Evolutionary conservation across 2,797 vertebrate genomes (phyloP).

Genomic region (Threskiornis aethiopicus): DNA sequence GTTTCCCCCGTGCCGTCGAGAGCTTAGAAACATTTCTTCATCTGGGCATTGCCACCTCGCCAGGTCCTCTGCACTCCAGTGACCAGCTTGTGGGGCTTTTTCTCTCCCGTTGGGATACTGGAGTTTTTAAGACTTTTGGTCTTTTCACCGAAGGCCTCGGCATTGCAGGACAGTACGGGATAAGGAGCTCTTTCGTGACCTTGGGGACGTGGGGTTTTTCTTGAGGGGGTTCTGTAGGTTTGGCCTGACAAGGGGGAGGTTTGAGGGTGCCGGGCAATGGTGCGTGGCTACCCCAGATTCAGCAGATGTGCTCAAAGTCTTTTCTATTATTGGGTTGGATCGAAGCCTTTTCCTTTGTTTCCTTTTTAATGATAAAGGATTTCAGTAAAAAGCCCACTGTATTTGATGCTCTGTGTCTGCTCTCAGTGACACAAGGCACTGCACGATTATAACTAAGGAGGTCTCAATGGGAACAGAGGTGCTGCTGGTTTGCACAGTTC

Average conservation of each 20-base stretch:
- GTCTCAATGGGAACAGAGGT: neutral
- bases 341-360: neutral
- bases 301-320: neutral
- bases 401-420: neutral
- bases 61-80: neutral
- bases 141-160: neutral
- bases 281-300: fast-evolving
- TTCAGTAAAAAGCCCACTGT: neutral
- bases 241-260: neutral
- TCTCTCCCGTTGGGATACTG: neutral
- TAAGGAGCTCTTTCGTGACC: neutral
- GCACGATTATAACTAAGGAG: neutral
- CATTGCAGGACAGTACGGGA: neutral
- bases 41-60: neutral
- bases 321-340: neutral
- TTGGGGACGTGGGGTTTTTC: neutral
- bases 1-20: fast-evolving
- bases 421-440: neutral
- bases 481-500: neutral
- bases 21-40: neutral
- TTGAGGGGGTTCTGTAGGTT: neutral
- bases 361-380: neutral
- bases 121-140: neutral
- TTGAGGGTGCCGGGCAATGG: neutral
- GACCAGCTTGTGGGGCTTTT: neutral